Evolutionary conservation across 2,113 vertebrate genomes (phyloP), one percentile per base, ranked within the genome.

Genomic region (Ginglymostoma cirratum): DNA sequence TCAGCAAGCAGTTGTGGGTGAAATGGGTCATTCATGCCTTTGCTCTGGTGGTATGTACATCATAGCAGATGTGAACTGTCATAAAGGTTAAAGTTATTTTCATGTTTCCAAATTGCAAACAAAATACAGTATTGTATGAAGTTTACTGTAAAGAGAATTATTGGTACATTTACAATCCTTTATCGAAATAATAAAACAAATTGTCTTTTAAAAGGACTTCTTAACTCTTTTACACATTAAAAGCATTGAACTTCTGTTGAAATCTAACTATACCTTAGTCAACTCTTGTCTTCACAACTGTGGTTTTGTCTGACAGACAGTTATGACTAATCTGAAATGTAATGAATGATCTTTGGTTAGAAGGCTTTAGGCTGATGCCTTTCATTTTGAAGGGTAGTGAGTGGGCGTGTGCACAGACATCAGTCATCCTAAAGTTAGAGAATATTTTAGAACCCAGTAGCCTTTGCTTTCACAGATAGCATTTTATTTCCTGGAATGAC

Each of bases 401-500:
- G 69, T 72, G 69, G 94, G 89, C 14, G 94, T 67, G 90, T 93
- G 61, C 55, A 23, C 89, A 93, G 80, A 45, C 94, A 72, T 45
- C 42, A 95, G 69, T 76, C 72, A 72, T 95, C 94, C 94, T 95
- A 38, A 95, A 72, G 69, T 67, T 72, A 95, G 69, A 70, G 69
- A 95, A 95, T 76, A 70, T 72, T 95, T 95, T 48, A 48, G 76
- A 95, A 95, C 14, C 94, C 94, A 27, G 38, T 95, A 65, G 69
- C 69, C 69, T 95, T 70, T 72, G 69, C 94, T 72, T 95, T 95
- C 67, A 76, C 94, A 52, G 70, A 95, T 95, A 76, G 67, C 69
- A 72, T 95, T 72, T 95, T 72, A 95, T 95, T 95, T 95, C 94
- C 94, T 95, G 94, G 94, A 95, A 95, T 95, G 94, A 76, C 69